Percentiles rank a stretch among this genome's conserved stretches.
Conservation (phyloP, 2,797 vertebrate species). For the Cyprinodon diabolis region DNA sequence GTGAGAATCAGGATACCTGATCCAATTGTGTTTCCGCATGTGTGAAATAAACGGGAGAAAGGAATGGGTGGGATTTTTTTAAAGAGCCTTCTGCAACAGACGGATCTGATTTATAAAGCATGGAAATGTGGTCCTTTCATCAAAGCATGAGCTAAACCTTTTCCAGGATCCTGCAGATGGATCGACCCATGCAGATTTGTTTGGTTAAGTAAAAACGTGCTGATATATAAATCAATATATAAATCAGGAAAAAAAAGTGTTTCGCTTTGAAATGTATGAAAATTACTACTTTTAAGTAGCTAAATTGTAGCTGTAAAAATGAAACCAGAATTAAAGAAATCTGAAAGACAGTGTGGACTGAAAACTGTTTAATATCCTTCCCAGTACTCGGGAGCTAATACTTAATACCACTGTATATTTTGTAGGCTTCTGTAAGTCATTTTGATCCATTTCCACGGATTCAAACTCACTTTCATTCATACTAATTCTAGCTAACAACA, state of each 20-base stretch:
- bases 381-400: background rate
- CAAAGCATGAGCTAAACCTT: background rate
- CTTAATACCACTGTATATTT: background rate
- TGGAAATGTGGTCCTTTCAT: slow-evolving; percentile 13
- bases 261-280: background rate
- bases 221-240: background rate
- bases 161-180: background rate
- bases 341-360: background rate
- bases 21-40: background rate
- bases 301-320: background rate
- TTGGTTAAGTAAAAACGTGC: background rate
- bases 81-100: slow-evolving; percentile 1
- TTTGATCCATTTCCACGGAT: background rate
- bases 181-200: slow-evolving; percentile 2
- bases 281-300: too few species aligned
- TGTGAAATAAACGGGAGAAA: background rate
- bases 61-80: background rate
- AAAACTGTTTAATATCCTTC: background rate
- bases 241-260: background rate
- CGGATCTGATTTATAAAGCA: slow-evolving; percentile 8
- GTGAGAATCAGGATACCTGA: slow-evolving; percentile 26
- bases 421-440: background rate
- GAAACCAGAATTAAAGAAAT: background rate
- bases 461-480: background rate
- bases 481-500: background rate